Conservation (phyloP, 2,888 invertebrate genomes). For the Hypomecis atomaria region DNA sequence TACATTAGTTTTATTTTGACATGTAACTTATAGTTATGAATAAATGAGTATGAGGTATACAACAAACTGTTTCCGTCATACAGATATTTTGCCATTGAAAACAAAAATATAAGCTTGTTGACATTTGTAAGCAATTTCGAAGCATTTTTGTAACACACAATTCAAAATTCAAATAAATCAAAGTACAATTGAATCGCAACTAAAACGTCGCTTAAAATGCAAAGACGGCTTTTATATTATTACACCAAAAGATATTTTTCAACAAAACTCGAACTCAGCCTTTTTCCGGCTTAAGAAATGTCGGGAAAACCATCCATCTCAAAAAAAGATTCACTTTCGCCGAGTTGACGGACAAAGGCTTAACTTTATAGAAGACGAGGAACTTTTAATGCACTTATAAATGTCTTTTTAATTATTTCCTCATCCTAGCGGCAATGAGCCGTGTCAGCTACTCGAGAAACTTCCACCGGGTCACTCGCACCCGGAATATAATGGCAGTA, state of each 20-base stretch:
- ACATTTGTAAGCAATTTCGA: too few relatives aligned
- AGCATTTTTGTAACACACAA: too few relatives aligned
- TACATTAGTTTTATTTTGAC: too few relatives aligned
- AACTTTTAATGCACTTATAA: slow-evolving; percentile 37
- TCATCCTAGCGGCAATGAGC: slow-evolving; percentile 30
- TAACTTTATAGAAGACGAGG: slow-evolving; percentile 27
- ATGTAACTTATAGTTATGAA: too few relatives aligned
- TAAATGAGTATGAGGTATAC: too few relatives aligned
- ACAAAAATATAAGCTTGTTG: too few relatives aligned
- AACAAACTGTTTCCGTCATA: too few relatives aligned
- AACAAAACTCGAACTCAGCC: slow-evolving; percentile 30
- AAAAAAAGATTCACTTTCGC: slow-evolving; percentile 30
- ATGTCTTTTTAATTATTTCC: slow-evolving; percentile 38
- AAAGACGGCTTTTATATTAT: background rate
- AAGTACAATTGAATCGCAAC: too few relatives aligned
- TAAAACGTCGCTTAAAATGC: background rate
- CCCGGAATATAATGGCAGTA: background rate
- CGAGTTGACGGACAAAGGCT: slow-evolving; percentile 29
- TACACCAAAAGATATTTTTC: slow-evolving; percentile 4
- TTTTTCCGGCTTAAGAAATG: slow-evolving; percentile 27
- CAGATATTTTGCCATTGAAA: too few relatives aligned
- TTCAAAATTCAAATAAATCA: too few relatives aligned
- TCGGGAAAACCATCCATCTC: slow-evolving; percentile 26
- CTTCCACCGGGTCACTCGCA: slow-evolving; percentile 26
- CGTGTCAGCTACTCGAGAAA: slow-evolving; percentile 33